phyloP scores from a whole-genome alignment of 2,113 vertebrate species.

The human region GRCh38 chr5:165369501-165370000 shows the following conservation, averaged over 20 bases:
- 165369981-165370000: slow-evolving; percentile 11
- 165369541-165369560: slow-evolving; percentile 65
- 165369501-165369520: slow-evolving; percentile 41
- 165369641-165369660: neutral
- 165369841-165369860: slow-evolving; percentile 57
- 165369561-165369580: slow-evolving; percentile 62
- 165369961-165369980: slow-evolving; percentile 45
- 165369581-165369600: slow-evolving; percentile 39
- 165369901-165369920: neutral
- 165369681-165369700: neutral
- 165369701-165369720: slow-evolving; percentile 24
- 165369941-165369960: slow-evolving; percentile 24
- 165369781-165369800: neutral
- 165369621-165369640: neutral
- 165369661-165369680: neutral
- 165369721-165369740: neutral
- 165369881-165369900: neutral
- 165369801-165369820: slow-evolving; percentile 10
- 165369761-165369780: neutral
- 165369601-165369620: neutral
- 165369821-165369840: slow-evolving; percentile 23
- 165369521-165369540: slow-evolving; percentile 51
- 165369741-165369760: neutral
- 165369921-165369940: slow-evolving; percentile 27
- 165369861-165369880: slow-evolving; percentile 33